Conservation (phyloP, 1,140 invertebrate species). For the Megalopta genalis region DNA sequence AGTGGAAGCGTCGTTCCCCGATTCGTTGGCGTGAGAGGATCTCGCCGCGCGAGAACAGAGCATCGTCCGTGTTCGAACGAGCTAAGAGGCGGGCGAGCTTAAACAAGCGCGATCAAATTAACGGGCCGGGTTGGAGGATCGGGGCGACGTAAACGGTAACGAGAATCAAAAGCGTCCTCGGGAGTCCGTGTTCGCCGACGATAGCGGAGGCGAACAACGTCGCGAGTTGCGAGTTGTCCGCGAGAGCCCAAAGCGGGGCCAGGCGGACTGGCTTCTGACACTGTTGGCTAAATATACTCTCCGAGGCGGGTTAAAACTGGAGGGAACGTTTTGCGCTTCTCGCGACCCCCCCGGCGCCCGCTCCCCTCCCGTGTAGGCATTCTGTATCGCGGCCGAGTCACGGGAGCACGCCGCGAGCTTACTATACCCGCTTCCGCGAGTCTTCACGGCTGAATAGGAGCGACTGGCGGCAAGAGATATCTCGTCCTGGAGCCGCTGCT, state of each 20-base stretch:
- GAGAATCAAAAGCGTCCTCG: not conserved
- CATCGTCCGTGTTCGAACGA: not conserved
- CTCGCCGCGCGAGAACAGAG: not conserved
- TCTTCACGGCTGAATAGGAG: constrained; percentile 20
- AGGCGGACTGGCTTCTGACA: constrained; percentile 22
- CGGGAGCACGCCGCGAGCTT: not conserved
- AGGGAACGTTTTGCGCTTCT: constrained; percentile 4
- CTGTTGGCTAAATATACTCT: constrained; percentile 53
- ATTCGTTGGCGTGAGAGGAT: not conserved
- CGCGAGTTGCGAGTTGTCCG: constrained; percentile 23
- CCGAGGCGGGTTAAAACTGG: constrained; percentile 23
- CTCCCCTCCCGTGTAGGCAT: not conserved
- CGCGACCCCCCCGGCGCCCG: no score
- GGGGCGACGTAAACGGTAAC: not conserved
- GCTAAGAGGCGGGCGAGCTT: not conserved
- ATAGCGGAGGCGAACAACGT: constrained; percentile 13
- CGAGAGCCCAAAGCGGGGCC: constrained; percentile 28
- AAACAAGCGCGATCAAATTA: constrained; percentile 32
- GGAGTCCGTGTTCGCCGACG: constrained; percentile 1
- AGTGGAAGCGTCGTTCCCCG: not conserved
- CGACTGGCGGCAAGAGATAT: constrained; percentile 42
- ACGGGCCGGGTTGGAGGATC: not conserved
- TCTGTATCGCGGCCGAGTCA: not conserved
- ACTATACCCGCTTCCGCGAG: constrained; percentile 6
- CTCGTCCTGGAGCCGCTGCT: constrained; percentile 15